phyloP scores from a whole-genome alignment of 2,888 invertebrate species.

The Sceliomorpha sp. region DNA sequence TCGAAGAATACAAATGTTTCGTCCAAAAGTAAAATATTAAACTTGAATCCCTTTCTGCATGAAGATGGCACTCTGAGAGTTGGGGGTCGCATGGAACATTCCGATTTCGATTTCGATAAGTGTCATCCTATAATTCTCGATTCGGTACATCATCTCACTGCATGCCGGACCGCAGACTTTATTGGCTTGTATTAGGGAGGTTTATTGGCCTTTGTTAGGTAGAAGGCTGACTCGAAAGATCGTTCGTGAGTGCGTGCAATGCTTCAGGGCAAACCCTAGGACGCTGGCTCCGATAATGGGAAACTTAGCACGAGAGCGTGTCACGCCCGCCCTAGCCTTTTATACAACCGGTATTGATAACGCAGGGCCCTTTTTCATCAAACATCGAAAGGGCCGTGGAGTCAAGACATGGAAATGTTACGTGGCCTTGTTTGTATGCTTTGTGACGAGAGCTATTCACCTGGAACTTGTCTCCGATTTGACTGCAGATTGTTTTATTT shows the following conservation, averaged over 20 bases:
- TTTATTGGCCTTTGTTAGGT: constrained; percentile 59
- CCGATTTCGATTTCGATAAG: constrained; percentile 2
- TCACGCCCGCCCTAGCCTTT: constrained; percentile 49
- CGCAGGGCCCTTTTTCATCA: constrained; percentile 54
- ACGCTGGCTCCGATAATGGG: constrained; percentile 56
- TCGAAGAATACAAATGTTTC: not conserved
- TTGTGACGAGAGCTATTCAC: constrained; percentile 61
- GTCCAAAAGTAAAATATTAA: not conserved
- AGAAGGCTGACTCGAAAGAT: constrained; percentile 37
- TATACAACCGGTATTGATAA: constrained; percentile 57
- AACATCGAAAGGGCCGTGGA: constrained; percentile 46
- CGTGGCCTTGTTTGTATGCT: constrained; percentile 56
- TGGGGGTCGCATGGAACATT: not conserved
- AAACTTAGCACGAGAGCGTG: constrained; percentile 57
- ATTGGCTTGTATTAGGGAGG: constrained; percentile 44
- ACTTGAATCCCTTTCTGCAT: constrained; percentile 1
- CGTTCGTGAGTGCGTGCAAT: constrained; percentile 51
- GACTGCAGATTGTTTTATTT: constrained; percentile 57
- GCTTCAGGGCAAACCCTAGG: constrained; percentile 43
- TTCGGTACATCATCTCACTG: not conserved
- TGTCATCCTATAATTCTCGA: not conserved
- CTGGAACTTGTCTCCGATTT: constrained; percentile 61
- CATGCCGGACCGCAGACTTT: constrained; percentile 54
- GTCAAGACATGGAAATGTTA: constrained; percentile 50
- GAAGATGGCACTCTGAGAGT: constrained; percentile 3